A percentile compares a stretch with the other conserved stretches of the same genome.
Conservation (phyloP, 2,888 invertebrate species). For the Clistopyga incitator region DNA sequence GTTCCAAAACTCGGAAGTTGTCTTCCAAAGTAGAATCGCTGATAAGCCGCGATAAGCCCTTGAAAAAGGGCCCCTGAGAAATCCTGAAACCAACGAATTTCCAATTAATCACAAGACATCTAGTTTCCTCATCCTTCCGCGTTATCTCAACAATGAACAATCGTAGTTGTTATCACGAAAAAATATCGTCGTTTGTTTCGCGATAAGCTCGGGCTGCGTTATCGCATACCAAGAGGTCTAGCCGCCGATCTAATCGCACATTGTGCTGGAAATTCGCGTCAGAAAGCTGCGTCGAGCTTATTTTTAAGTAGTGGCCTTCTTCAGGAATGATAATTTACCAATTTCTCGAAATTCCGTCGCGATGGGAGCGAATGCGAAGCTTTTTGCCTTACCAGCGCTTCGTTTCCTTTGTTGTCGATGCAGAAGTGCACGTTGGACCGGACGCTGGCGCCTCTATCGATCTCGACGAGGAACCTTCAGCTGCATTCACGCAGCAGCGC, state of each 20-base stretch:
- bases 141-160: background rate
- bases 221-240: conserved; percentile 29
- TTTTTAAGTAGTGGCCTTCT: background rate
- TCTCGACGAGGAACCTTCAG: background rate
- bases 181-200: conserved; percentile 42
- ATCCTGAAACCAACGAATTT: too few relatives aligned
- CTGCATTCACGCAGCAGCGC: background rate
- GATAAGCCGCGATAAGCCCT: too few relatives aligned
- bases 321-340: background rate
- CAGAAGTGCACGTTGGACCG: background rate
- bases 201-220: conserved; percentile 41
- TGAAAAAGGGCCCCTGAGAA: too few relatives aligned
- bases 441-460: conserved; percentile 38
- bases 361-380: background rate
- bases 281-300: background rate
- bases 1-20: too few relatives aligned
- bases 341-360: background rate
- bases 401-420: background rate
- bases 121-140: conserved; percentile 19
- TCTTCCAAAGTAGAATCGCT: too few relatives aligned
- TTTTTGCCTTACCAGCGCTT: too few relatives aligned
- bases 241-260: conserved; percentile 29
- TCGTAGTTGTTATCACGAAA: conserved; percentile 33
- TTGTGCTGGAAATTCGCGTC: conserved; percentile 10
- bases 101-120: conserved; percentile 7